Percentiles rank a stretch among this genome's conserved stretches.
These are phyloP conservation scores for Phrynocephalus vlangalii DNA, from an alignment of 2,797 vertebrate species.

Conservation along the genomic window DNA sequence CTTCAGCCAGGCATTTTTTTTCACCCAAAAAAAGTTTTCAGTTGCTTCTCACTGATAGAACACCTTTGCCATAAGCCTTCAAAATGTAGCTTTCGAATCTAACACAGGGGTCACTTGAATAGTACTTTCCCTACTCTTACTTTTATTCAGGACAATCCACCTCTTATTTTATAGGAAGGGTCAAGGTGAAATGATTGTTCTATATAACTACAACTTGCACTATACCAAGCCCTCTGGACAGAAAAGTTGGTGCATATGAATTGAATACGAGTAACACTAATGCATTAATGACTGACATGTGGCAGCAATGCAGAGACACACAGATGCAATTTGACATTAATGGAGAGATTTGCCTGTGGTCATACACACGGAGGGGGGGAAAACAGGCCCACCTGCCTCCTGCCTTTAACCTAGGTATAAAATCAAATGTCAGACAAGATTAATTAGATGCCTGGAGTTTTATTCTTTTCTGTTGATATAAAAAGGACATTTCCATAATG, in stretches of 20 bases:
- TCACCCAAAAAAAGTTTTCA: neutral
- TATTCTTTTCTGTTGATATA: constrained; percentile 78
- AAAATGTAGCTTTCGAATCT: neutral
- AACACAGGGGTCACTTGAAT: neutral
- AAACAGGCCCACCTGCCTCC: constrained; percentile 78
- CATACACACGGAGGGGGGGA: constrained; percentile 70
- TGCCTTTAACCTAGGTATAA: constrained; percentile 85
- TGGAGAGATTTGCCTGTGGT: constrained; percentile 93
- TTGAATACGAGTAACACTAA: constrained; percentile 81
- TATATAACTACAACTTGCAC: constrained; percentile 56
- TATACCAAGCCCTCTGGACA: constrained; percentile 66
- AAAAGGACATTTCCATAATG: constrained; percentile 83
- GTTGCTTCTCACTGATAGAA: neutral
- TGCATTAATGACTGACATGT: constrained; percentile 91
- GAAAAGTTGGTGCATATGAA: constrained; percentile 81
- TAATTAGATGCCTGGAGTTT: constrained; percentile 86
- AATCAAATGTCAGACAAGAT: constrained; percentile 92
- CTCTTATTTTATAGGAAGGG: constrained; percentile 42
- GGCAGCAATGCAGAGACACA: constrained; percentile 81
- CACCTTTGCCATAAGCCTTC: neutral
- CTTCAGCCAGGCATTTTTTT: neutral
- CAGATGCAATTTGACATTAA: constrained; percentile 93
- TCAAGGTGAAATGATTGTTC: constrained; percentile 71
- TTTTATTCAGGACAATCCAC: neutral
- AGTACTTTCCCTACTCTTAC: constrained; percentile 46